Conservation (phyloP, 2,113 vertebrate genomes). For the Climacteris rufus region DNA sequence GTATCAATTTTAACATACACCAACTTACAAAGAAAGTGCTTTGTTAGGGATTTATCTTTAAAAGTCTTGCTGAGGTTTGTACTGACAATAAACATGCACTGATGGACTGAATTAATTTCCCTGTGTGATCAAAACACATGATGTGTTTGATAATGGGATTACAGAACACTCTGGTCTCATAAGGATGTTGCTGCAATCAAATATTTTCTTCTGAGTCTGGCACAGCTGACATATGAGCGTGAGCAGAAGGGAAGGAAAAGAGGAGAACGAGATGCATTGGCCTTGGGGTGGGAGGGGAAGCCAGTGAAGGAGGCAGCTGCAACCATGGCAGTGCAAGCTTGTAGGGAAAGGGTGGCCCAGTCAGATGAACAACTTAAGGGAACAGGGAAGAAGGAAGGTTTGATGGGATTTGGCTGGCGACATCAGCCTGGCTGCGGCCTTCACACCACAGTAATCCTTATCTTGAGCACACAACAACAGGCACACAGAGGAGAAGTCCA, state of each 20-base stretch:
- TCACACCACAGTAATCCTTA: neutral
- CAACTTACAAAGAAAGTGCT: neutral
- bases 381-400: neutral
- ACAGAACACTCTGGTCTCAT: neutral
- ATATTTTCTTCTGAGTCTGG: neutral
- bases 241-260: neutral
- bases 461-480: accelerated
- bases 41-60: neutral
- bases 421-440: neutral
- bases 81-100: neutral
- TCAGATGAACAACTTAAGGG: neutral
- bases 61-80: neutral
- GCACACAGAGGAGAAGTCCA: neutral
- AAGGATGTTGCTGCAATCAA: neutral
- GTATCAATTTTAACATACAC: neutral
- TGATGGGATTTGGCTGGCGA: neutral
- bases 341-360: neutral
- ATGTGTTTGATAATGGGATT: slow-evolving; percentile 24
- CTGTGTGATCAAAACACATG: slow-evolving; percentile 18
- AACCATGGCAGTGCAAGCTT: accelerated
- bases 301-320: neutral
- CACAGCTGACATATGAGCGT: neutral
- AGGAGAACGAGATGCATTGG: neutral
- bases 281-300: neutral
- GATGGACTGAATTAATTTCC: slow-evolving; percentile 26